Base-by-base conservation (phyloP, 1,140 invertebrate genomes). In the Dendrolimus kikuchii region DNA sequence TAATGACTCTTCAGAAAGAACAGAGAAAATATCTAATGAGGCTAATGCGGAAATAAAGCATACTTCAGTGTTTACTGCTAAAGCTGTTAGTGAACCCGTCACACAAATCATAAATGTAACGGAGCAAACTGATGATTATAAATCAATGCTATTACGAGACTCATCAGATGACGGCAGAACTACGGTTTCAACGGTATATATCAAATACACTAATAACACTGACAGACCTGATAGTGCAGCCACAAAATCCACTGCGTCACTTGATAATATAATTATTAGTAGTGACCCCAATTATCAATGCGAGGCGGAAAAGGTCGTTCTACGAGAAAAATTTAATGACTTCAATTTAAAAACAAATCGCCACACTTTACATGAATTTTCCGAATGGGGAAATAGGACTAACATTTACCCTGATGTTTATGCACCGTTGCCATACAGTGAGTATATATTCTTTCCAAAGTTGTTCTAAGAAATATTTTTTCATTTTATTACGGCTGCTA, bases 321-420 rank as follows among this genome's bases (percentile, higher is more conserved):
- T 46, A 44, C 49, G 61, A 40, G 46, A 62, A 38, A 69, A 62
- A 56, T n/a, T 42, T 6, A 42, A 6, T 39, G 46, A 52, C 49
- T 46, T 46, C 7, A 60, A 57, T 45, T 52, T 54, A 10, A 44
- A 68, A 41, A 58, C 77, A 36, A 66, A 79, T 55, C 74, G 81
- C 6, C 82, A 86, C 46, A 81, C 77, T 4, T 40, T 84, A 8
- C 73, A 81, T 50, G 78, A 84, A 10, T 61, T 74, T 46, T 66
- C 68, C 5, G 74, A 81, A 52, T 84, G 81, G 81, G 70, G 57
- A 6, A 84, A 84, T 54, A 77, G 82, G 53, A 80, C 77, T 4
- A 71, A 73, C 54, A 75, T 74, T 51, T 86, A 83, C 65, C 81
- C 81, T 41, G 83, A 86, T 55, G 83, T 86, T 37, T 86, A 86